Base-by-base conservation (phyloP, 2,797 vertebrate species). In the Malacoraja senta region DNA sequence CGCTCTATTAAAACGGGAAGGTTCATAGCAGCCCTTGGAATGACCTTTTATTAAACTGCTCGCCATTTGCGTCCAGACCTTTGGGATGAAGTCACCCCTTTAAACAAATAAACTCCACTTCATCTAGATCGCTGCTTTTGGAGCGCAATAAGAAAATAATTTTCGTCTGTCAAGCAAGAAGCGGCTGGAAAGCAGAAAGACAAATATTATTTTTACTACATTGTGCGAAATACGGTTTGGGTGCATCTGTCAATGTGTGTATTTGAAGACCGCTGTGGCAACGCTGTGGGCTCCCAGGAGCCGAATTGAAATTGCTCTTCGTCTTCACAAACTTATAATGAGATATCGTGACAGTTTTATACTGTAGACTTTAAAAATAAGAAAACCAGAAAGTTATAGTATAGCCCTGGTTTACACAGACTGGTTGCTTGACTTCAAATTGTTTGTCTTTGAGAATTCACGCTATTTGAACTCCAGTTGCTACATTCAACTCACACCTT, bases 141-240 rank as follows among this genome's bases (percentile, higher is more conserved):
- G 96, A 97, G 96, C 95, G 95, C 94, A 96, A 94, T 96, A 96
- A 97, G 95, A 97, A 97, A 97, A 97, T 97, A 97, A 96, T 97
- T 97, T 97, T 96, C 96, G 97, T 96, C 96, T 97, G 95, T 96
- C 96, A 94, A 95, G 96, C 96, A 95, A 96, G 97, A 96, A 97
- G 95, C 95, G 94, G 95, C 96, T 97, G 96, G 96, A 97, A 97
- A 96, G 95, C 95, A 81, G 81, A 96, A 97, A 97, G 96, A 96
- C 97, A 97, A 98, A 97, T 98, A 97, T 97, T 97, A 96, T 97
- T 97, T 96, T 97, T 97, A 96, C 96, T 97, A 96, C 97, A 96
- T 97, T 97, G 96, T 97, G 96, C 97, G 96, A 97, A 97, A 97
- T 97, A 97, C 97, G 94, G 94, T 97, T 97, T 96, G 96, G 95